Conservation (phyloP, 2,797 vertebrate species). For the Scarus forsteni region DNA sequence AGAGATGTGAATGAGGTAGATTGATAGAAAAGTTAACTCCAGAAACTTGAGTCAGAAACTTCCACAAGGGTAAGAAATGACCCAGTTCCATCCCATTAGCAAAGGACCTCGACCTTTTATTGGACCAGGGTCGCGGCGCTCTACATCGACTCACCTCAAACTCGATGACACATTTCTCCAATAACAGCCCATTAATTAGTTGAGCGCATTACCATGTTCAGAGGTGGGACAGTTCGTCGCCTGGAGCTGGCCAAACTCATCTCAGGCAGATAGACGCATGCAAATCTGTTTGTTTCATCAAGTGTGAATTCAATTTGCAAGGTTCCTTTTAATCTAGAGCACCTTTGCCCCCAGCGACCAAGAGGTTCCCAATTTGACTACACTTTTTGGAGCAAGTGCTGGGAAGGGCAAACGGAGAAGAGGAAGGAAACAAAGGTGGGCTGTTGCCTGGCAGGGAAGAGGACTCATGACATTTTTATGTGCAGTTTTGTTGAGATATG, state of each 20-base stretch:
- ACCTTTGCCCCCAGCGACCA: slow-evolving; percentile 85
- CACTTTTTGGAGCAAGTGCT: slow-evolving; percentile 63
- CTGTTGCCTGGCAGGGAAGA: slow-evolving; percentile 15
- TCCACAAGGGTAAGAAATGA: slow-evolving; percentile 46
- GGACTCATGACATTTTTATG: not conserved
- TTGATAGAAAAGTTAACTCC: not conserved
- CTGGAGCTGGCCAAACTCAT: slow-evolving; percentile 82
- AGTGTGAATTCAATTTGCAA: slow-evolving; percentile 87
- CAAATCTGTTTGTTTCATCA: slow-evolving; percentile 87
- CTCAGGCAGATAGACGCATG: slow-evolving; percentile 80
- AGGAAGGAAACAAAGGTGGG: slow-evolving; percentile 35
- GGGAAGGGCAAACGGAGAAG: slow-evolving; percentile 59
- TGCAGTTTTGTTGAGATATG: no score
- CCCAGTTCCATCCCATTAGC: slow-evolving; percentile 60
- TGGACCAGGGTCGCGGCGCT: slow-evolving; percentile 64
- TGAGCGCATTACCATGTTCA: slow-evolving; percentile 70
- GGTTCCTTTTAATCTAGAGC: slow-evolving; percentile 84
- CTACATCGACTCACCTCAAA: slow-evolving; percentile 68
- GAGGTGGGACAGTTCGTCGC: slow-evolving; percentile 83
- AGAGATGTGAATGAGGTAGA: slow-evolving; percentile 8
- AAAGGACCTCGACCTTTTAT: slow-evolving; percentile 66
- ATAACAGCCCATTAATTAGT: slow-evolving; percentile 85
- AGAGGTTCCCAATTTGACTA: slow-evolving; percentile 55
- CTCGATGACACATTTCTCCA: slow-evolving; percentile 76
- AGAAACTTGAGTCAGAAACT: slow-evolving; percentile 20